A percentile compares a stretch with the other conserved stretches of the same genome.
phyloP scores from a whole-genome alignment of 2,888 invertebrate species.

The Clusia tigrina region DNA sequence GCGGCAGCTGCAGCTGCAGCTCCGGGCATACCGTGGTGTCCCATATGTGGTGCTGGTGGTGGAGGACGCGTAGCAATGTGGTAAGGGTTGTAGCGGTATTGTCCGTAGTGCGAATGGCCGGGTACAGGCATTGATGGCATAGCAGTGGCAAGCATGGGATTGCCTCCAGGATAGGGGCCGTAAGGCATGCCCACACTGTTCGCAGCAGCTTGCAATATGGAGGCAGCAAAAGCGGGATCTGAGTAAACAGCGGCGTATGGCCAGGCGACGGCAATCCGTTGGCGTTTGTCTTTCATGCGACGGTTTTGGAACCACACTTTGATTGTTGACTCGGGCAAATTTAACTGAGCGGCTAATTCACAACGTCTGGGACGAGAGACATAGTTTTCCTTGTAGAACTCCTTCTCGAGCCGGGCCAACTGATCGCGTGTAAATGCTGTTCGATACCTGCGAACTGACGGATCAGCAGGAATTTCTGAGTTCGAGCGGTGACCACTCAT shows the following conservation, averaged over 20 bases:
- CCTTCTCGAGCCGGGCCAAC: constrained; percentile 88
- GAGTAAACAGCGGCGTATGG: constrained; percentile 94
- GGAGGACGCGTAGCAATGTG: constrained; percentile 66
- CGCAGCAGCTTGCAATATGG: constrained; percentile 88
- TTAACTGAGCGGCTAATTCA: constrained; percentile 91
- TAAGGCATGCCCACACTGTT: constrained; percentile 74
- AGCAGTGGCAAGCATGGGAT: constrained; percentile 64
- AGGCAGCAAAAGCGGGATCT: constrained; percentile 92
- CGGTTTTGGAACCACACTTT: constrained; percentile 92
- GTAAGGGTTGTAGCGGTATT: constrained; percentile 67
- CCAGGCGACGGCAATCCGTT: constrained; percentile 93
- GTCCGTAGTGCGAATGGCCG: constrained; percentile 49
- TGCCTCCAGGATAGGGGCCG: constrained; percentile 68
- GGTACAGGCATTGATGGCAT: constrained; percentile 68
- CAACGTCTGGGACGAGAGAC: constrained; percentile 94
- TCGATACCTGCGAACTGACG: constrained; percentile 85
- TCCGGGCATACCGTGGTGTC: constrained; percentile 62
- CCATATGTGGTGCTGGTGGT: constrained; percentile 55
- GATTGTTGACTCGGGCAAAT: constrained; percentile 96
- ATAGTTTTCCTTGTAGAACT: constrained; percentile 97
- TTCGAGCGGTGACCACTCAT: constrained; percentile 54
- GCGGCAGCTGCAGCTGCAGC: constrained; percentile 62
- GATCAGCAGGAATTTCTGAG: constrained; percentile 67
- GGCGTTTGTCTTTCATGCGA: constrained; percentile 85
- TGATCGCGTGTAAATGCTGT: constrained; percentile 98